These are phyloP conservation scores for Deroptyus accipitrinus DNA, from an alignment of 2,113 vertebrate genomes.

Conservation along the genomic window DNA sequence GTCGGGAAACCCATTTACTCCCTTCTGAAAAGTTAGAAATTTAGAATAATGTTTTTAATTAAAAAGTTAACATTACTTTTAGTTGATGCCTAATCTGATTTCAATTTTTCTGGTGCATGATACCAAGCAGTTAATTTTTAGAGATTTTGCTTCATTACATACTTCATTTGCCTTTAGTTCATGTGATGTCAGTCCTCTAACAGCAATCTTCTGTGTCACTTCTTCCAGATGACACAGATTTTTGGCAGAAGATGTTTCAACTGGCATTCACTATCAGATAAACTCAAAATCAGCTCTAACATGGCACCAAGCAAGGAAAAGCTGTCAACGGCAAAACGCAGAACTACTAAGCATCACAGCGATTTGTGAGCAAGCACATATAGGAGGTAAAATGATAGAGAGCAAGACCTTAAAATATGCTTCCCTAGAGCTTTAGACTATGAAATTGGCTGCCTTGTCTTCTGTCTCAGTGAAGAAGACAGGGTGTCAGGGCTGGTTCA, in stretches of 20 bases:
- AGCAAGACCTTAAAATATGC: background rate
- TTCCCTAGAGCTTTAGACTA: background rate
- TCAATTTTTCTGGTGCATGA: background rate
- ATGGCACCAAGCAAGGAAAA: constrained; percentile 89
- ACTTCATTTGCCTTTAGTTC: background rate
- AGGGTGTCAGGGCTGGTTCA: background rate
- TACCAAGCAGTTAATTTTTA: background rate
- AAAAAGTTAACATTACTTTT: background rate
- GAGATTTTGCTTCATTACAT: background rate
- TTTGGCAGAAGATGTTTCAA: constrained; percentile 85
- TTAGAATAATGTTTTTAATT: background rate
- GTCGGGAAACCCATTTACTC: background rate
- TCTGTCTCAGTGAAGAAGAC: background rate
- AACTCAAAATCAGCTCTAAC: constrained; percentile 83
- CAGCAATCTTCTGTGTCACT: background rate
- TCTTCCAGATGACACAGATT: constrained; percentile 55
- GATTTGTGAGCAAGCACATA: constrained; percentile 84
- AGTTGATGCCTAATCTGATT: background rate
- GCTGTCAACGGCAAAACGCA: constrained; percentile 87
- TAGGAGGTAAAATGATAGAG: constrained; percentile 78
- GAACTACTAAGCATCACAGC: constrained; percentile 89
- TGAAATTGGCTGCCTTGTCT: background rate
- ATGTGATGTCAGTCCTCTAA: background rate
- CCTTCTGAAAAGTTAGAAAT: background rate
- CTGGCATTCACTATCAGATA: constrained; percentile 83